Conservation (phyloP, 2,888 invertebrate genomes). For the Mythimna vitellina region DNA sequence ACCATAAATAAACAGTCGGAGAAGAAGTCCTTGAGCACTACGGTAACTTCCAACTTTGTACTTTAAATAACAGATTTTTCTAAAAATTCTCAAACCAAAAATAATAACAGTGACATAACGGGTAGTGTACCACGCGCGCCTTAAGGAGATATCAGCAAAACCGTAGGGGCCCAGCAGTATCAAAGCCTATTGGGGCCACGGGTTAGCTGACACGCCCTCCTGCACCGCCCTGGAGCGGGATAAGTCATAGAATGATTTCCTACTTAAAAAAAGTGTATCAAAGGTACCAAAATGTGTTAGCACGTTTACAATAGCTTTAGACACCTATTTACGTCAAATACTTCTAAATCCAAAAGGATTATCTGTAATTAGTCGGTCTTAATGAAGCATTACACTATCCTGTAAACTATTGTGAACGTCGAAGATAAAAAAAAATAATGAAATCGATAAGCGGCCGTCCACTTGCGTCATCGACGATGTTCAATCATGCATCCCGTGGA, state of each 20-base stretch:
- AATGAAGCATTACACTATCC: conserved; percentile 61
- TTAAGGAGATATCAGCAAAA: too few relatives aligned
- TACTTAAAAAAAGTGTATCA: background rate
- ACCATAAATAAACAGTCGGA: conserved; percentile 28
- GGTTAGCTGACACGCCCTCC: too few relatives aligned
- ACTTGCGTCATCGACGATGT: conserved; percentile 82
- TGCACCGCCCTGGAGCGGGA: too few relatives aligned
- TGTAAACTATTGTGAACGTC: conserved; percentile 63
- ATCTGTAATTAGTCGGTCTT: conserved; percentile 60
- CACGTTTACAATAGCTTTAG: conserved; percentile 6
- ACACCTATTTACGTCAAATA: conserved; percentile 26
- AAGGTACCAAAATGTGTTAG: background rate
- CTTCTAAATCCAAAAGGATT: conserved; percentile 48
- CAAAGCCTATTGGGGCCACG: too few relatives aligned
- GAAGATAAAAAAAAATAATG: conserved; percentile 80
- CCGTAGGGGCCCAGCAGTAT: too few relatives aligned
- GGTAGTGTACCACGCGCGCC: too few relatives aligned
- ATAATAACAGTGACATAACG: background rate
- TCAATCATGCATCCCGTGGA: conserved; percentile 80
- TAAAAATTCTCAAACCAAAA: conserved; percentile 44
- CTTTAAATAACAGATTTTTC: conserved; percentile 53
- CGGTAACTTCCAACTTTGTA: conserved; percentile 62
- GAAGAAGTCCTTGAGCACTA: conserved; percentile 62
- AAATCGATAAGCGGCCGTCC: conserved; percentile 83
- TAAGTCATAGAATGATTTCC: too few relatives aligned